phyloP scores from a whole-genome alignment of 1,140 invertebrate genomes.

The Drosophila santomea region DNA sequence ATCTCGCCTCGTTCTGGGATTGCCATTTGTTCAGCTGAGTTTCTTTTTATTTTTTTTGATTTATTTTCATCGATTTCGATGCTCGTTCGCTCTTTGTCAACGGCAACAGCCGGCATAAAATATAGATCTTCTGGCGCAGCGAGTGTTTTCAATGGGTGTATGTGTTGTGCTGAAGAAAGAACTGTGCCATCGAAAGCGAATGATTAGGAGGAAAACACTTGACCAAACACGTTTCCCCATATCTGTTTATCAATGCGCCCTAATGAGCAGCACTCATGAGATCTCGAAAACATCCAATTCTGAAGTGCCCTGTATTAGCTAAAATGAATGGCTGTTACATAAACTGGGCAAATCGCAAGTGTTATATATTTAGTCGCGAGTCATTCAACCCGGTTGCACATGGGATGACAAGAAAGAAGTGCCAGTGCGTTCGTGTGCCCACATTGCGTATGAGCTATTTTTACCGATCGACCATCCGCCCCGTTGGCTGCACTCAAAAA shows the following conservation, averaged over 20 bases:
- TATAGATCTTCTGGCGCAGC: slow-evolving; percentile 28
- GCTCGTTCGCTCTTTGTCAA: slow-evolving; percentile 34
- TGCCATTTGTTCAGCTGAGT: slow-evolving; percentile 42
- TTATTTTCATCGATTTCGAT: slow-evolving; percentile 52
- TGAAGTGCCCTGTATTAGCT: neutral
- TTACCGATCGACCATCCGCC: slow-evolving; percentile 26
- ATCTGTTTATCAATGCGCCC: slow-evolving; percentile 51
- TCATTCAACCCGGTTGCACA: slow-evolving; percentile 68
- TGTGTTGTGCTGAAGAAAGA: slow-evolving; percentile 28
- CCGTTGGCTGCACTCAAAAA: slow-evolving; percentile 6
- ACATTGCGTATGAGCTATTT: slow-evolving; percentile 71
- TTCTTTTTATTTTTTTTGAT: slow-evolving; percentile 59
- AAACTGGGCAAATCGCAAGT: slow-evolving; percentile 23
- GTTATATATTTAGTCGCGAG: slow-evolving; percentile 46
- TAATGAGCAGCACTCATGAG: slow-evolving; percentile 22
- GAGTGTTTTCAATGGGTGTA: slow-evolving; percentile 11
- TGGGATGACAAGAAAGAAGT: slow-evolving; percentile 11
- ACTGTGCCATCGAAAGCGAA: slow-evolving; percentile 14
- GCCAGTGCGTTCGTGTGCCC: slow-evolving; percentile 41
- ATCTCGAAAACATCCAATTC: slow-evolving; percentile 12
- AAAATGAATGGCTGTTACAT: slow-evolving; percentile 25
- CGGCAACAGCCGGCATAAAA: slow-evolving; percentile 23
- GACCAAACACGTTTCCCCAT: slow-evolving; percentile 37
- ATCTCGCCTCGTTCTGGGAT: slow-evolving; percentile 38
- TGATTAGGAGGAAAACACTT: slow-evolving; percentile 11